Evolutionary conservation across 2,797 vertebrate species (phyloP), one percentile per base, ranked within the genome.

Genomic region (Urophycis tenuis): DNA sequence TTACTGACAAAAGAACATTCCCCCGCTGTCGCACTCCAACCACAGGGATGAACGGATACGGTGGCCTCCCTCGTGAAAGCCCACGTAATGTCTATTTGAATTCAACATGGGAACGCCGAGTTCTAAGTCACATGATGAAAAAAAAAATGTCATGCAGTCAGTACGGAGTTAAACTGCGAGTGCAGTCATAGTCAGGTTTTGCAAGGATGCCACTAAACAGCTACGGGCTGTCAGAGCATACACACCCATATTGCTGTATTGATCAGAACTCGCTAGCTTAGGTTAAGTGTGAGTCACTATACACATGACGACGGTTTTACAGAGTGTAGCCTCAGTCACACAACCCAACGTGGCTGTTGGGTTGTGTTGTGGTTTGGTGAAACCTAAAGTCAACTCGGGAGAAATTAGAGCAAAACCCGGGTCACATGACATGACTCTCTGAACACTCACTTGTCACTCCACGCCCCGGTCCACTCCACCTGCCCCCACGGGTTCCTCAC

Each of bases 401-500:
- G 29, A 74, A 25, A 19, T 10, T 10, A 3, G 41, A 8, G 45
- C 36, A 6, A 14, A 73, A 30, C 36, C 36, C 5, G 22, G 25
- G 12, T 34, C 11, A 31, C n/a, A n/a, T 60, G 30, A 74, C 45
- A 11, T 30, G 29, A 34, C 15, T 25, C n/a, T 72, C 69, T 39
- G n/a, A 75, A 31, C 31, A 80, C 91, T 77, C 89, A 96, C 94
- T 88, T 81, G 78, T 96, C 94, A 49, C 94, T 95, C 95, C 95
- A 96, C 78, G 94, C 89, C 85, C 95, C 95, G 0, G 87, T 94
- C 94, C 95, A 96, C 85, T 96, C 94, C 89, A 93, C 90, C 86
- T 94, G 83, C 34, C 95, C 95, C 94, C 95, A 95, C 0, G 94
- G 95, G 83, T 96, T 96, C 87, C 94, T 90, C 35, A 96, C 88